Conservation (phyloP, 2,797 vertebrate species). For the Esox masquinongy region DNA sequence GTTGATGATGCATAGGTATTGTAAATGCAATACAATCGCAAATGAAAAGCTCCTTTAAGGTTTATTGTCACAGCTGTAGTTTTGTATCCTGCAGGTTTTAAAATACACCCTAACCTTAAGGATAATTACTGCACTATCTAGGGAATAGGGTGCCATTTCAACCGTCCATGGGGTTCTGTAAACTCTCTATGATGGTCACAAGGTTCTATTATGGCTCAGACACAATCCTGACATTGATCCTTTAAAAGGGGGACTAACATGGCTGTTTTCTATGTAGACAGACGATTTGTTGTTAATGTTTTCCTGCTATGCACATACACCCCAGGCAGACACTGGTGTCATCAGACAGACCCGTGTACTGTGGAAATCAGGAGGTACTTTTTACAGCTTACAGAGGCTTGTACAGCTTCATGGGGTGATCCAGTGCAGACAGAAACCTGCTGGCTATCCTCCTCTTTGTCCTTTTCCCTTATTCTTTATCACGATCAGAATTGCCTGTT, state of each 20-base stretch:
- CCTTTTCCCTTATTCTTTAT: not conserved
- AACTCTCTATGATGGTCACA: constrained; percentile 41
- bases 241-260: constrained; percentile 29
- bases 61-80: no score
- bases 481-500: no score
- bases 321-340: constrained; percentile 64
- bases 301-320: constrained; percentile 62
- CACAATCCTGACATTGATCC: constrained; percentile 37
- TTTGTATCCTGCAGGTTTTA: no score
- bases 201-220: constrained; percentile 35
- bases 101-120: no score
- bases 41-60: no score
- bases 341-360: constrained; percentile 75
- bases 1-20: no score
- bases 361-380: constrained; percentile 52
- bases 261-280: constrained; percentile 44
- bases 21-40: no score
- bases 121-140: no score
- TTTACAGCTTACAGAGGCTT: not conserved
- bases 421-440: no score
- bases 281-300: constrained; percentile 65
- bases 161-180: not conserved
- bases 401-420: no score
- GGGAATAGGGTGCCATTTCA: no score
- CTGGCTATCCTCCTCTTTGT: no score